Evolutionary conservation across 1,140 invertebrate genomes (phyloP).

Genomic region (Zaprionus camerounensis): DNA sequence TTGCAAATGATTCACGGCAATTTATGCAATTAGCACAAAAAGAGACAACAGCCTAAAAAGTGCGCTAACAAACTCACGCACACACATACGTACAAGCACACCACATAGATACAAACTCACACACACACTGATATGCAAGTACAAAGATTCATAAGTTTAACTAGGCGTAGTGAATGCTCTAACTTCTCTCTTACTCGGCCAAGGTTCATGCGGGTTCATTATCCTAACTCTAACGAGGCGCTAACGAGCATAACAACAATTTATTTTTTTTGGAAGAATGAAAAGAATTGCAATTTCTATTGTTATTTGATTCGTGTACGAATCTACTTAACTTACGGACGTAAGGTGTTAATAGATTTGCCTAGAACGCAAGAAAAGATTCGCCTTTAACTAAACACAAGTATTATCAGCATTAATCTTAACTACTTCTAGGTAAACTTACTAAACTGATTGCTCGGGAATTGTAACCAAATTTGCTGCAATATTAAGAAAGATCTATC

Average conservation of each 20-base stretch:
- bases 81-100: not conserved
- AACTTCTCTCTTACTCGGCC: constrained; percentile 31
- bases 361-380: not conserved
- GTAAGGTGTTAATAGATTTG: constrained; percentile 30
- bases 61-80: constrained; percentile 30
- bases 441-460: not conserved
- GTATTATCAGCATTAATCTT: constrained; percentile 30
- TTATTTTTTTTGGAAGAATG: not conserved
- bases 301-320: not conserved
- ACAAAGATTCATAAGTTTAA: constrained; percentile 68
- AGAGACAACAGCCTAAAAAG: not conserved
- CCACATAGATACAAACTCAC: not conserved
- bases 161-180: constrained; percentile 49
- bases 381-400: constrained; percentile 10
- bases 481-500: not conserved
- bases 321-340: constrained; percentile 1
- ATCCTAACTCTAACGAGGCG: constrained; percentile 36
- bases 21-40: constrained; percentile 38
- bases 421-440: not conserved
- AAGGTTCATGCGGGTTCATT: constrained; percentile 44
- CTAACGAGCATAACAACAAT: constrained; percentile 38
- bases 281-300: constrained; percentile 9
- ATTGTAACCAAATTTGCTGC: not conserved
- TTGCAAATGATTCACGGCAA: constrained; percentile 56
- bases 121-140: constrained; percentile 34